These are phyloP conservation scores for Chaetogeoica ovagalla DNA, from an alignment of 2,888 invertebrate species.

Conservation along the genomic window DNA sequence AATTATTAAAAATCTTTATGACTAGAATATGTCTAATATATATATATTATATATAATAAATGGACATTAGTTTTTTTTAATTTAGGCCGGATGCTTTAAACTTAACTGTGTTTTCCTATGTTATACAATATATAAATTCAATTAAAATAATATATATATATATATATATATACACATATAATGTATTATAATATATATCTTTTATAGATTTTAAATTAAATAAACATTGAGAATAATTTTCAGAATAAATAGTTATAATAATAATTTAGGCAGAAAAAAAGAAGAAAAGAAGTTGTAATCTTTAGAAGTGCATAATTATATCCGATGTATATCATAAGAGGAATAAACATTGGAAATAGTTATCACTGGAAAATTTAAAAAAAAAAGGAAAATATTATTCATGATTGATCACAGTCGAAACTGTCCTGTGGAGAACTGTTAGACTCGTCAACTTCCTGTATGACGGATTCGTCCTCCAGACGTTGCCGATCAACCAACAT, in stretches of 20 bases:
- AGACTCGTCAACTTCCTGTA: slow-evolving; percentile 67
- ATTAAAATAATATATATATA: slow-evolving; percentile 1
- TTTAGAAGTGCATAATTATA: neutral
- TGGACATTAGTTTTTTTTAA: slow-evolving; percentile 2
- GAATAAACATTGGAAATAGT: slow-evolving; percentile 1
- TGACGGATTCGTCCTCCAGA: slow-evolving; percentile 71
- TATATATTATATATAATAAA: slow-evolving; percentile 2
- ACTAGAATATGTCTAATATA: slow-evolving; percentile 31
- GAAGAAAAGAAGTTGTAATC: no score
- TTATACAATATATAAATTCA: neutral
- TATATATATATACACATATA: no score
- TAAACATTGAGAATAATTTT: neutral
- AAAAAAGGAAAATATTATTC: slow-evolving; percentile 1
- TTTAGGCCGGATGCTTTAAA: slow-evolving; percentile 25
- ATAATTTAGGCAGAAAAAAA: no score
- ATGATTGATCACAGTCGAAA: slow-evolving; percentile 27
- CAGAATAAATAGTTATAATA: neutral
- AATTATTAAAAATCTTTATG: slow-evolving; percentile 20
- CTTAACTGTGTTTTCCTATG: neutral
- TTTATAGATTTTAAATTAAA: neutral
- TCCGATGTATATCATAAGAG: no score
- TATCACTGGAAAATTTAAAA: neutral
- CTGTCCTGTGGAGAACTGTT: slow-evolving; percentile 52
- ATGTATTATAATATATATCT: no score
- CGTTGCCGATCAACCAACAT: slow-evolving; percentile 65